phyloP scores from a whole-genome alignment of 1,140 invertebrate species.

The Papilio dardanus region DNA sequence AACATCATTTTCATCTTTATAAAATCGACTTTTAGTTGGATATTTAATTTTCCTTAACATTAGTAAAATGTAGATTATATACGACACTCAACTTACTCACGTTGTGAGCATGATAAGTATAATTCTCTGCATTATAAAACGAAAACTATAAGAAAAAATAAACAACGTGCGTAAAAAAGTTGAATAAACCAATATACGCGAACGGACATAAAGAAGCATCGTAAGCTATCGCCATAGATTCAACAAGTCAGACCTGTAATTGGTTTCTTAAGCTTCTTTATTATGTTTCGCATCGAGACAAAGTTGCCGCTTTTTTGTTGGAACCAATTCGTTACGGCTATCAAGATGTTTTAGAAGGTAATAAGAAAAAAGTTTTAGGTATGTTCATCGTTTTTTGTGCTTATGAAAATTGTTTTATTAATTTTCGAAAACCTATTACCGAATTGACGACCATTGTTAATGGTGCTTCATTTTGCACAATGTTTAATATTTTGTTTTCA shows the following conservation, averaged over 20 bases:
- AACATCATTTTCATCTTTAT: too few species aligned
- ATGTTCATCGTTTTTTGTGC: slow-evolving; percentile 14
- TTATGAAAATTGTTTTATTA: slow-evolving; percentile 26
- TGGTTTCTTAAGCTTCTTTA: slow-evolving; percentile 37
- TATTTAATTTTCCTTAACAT: too few species aligned
- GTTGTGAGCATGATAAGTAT: neutral
- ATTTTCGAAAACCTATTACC: slow-evolving; percentile 12
- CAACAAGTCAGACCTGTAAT: slow-evolving; percentile 35
- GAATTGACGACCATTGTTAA: neutral
- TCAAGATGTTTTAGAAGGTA: slow-evolving; percentile 32
- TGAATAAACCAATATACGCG: slow-evolving; percentile 27
- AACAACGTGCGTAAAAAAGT: slow-evolving; percentile 12
- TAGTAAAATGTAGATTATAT: neutral
- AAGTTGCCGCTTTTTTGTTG: slow-evolving; percentile 38
- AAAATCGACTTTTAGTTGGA: too few species aligned
- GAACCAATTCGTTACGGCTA: slow-evolving; percentile 34
- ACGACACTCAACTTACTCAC: neutral
- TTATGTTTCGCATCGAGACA: slow-evolving; percentile 32
- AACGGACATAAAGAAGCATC: slow-evolving; percentile 16
- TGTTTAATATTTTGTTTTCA: neutral
- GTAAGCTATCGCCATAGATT: slow-evolving; percentile 29
- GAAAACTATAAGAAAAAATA: slow-evolving; percentile 13
- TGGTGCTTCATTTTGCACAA: neutral
- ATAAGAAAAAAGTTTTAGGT: slow-evolving; percentile 22
- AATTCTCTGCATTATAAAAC: neutral